Conservation (phyloP, 2,113 vertebrate species). For the Cynoglossus semilaevis region DNA sequence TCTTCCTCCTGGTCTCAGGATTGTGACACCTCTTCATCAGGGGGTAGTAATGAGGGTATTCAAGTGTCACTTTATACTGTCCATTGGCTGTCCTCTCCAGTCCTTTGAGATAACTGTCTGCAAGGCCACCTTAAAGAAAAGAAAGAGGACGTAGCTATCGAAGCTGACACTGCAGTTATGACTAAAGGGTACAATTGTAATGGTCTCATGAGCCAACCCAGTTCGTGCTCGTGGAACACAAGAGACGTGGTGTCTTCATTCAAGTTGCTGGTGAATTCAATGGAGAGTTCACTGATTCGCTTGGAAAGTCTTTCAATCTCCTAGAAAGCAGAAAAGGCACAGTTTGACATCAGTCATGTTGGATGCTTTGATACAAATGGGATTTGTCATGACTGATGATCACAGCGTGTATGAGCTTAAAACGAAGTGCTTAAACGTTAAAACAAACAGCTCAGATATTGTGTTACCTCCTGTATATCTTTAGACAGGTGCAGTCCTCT, state of each 20-base stretch:
- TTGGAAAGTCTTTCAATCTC: slow-evolving; percentile 89
- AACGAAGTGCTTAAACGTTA: neutral
- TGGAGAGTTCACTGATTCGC: slow-evolving; percentile 86
- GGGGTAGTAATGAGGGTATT: slow-evolving; percentile 93
- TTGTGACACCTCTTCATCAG: slow-evolving; percentile 91
- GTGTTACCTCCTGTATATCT: slow-evolving; percentile 83
- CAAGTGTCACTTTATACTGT: slow-evolving; percentile 85
- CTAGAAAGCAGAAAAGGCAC: slow-evolving; percentile 59
- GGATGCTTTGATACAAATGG: too few species aligned
- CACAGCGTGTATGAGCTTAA: neutral
- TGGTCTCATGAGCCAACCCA: slow-evolving; percentile 73
- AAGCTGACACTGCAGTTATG: neutral
- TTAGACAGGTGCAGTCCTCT: slow-evolving; percentile 89
- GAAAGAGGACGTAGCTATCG: neutral
- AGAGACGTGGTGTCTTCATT: slow-evolving; percentile 89
- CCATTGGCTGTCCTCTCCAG: slow-evolving; percentile 80
- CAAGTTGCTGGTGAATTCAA: slow-evolving; percentile 93
- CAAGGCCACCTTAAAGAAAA: slow-evolving; percentile 80
- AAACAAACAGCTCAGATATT: neutral
- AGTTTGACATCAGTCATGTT: too few species aligned
- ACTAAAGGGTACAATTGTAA: neutral
- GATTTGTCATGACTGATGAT: too few species aligned
- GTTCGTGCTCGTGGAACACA: slow-evolving; percentile 83
- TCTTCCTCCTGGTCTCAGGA: slow-evolving; percentile 87
- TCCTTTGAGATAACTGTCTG: slow-evolving; percentile 83